Base-by-base conservation (phyloP, 2,797 vertebrate genomes). In the Otolemur crassicaudatus region DNA sequence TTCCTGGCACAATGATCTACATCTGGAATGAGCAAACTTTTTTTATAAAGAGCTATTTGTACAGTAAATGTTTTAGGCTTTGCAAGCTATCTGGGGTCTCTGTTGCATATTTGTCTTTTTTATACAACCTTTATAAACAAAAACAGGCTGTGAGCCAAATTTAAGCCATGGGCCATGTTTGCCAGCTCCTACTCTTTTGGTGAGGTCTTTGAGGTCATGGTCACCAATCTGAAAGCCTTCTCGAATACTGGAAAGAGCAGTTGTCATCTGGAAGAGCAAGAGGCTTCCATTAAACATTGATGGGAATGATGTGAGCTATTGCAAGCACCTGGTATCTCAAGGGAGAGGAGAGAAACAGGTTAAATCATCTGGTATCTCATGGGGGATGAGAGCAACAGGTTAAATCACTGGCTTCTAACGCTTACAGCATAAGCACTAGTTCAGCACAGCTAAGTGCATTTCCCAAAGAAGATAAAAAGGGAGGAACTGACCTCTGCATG, bases 1-100 rank as follows among this genome's bases (percentile, higher is more conserved):
- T 79, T 73, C 5, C 22, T 67, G 16, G 46, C 13, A 73, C 69
- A 13, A 29, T 17, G 20, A 58, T 85, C 49, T 56, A 94, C 37
- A 87, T 92, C 76, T 61, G 40, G 29, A 87, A 12, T 87, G 29
- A 4, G 27, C n/a, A 80, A 86, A 87, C 19, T 49, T 63, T 73
- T 82, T 91, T 65, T 79, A 23, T 77, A 49, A 87, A 79, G 31
- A 12, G 43, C 4, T 29, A 82, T 43, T 2, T 29, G 82, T 34
- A 70, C 8, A 61, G 37, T 77, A 95, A 95, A 96, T 90, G 81
- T 87, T 90, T 82, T 73, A 87, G 61, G 22, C 34, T 85, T 90
- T 69, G 22, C 7, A 83, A 87, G 60, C 13, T 81, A 88, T 4
- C 3, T n/a, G 27, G 23, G 70, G n/a, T 85, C 85, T 90, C 60